Evolutionary conservation across 2,113 vertebrate genomes (phyloP).

Genomic region (Lampris megalopsis): DNA sequence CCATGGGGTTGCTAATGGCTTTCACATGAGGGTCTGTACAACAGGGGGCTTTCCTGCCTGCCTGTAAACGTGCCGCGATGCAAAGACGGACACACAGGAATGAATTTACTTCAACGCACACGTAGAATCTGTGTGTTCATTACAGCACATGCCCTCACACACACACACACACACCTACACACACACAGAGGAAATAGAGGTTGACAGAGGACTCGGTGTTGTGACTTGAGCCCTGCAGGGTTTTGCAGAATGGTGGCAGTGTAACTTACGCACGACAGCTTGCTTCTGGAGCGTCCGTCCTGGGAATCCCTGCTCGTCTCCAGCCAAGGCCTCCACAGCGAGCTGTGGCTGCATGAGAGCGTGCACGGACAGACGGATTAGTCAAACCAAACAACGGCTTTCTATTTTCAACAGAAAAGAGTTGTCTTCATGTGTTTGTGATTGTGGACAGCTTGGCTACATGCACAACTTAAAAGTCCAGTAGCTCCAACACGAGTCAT

Average conservation of each 20-base stretch:
- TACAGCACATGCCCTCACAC: background rate
- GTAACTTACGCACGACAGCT: conserved; percentile 74
- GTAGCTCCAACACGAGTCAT: too few relatives aligned
- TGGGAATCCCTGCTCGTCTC: conserved; percentile 54
- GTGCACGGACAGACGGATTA: conserved; percentile 23
- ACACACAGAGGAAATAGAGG: background rate
- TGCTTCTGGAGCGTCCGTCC: conserved; percentile 19
- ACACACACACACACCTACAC: background rate
- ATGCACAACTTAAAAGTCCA: too few relatives aligned
- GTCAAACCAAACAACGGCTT: background rate
- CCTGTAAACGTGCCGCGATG: background rate
- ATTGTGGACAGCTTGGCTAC: too few relatives aligned
- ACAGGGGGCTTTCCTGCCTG: background rate
- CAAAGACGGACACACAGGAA: background rate
- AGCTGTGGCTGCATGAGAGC: conserved; percentile 59
- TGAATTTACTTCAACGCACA: too few relatives aligned
- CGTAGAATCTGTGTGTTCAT: too few relatives aligned
- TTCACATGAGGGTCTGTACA: conserved; percentile 3
- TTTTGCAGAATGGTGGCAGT: too few relatives aligned
- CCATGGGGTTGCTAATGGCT: background rate
- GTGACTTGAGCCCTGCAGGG: too few relatives aligned
- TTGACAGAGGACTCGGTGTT: too few relatives aligned
- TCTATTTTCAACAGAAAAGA: too few relatives aligned
- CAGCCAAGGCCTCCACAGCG: conserved; percentile 89
- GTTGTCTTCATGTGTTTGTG: too few relatives aligned